phyloP scores from a whole-genome alignment of 2,888 invertebrate species.

The Eupithecia centaureata region DNA sequence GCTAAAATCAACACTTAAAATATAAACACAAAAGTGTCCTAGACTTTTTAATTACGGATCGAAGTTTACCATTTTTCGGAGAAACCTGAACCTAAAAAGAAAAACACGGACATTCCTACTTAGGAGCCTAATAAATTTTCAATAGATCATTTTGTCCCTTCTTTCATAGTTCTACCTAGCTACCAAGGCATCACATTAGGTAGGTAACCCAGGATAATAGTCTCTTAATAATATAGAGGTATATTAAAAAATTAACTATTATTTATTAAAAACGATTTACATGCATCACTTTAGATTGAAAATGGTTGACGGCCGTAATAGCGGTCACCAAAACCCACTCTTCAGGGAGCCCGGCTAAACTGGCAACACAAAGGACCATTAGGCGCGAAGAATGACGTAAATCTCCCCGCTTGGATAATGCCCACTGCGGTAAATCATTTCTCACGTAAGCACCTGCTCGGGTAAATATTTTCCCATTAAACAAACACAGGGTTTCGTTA shows the following conservation, averaged over 20 bases:
- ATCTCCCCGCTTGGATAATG: conserved; percentile 26
- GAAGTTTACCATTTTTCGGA: no score
- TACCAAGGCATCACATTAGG: no score
- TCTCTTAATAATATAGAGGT: no score
- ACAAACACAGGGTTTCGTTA: conserved; percentile 1
- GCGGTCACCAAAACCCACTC: neutral
- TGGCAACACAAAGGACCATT: conserved; percentile 35
- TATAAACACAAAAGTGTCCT: no score
- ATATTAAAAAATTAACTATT: no score
- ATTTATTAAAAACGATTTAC: neutral
- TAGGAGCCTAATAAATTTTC: no score
- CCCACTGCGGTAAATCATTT: conserved; percentile 38
- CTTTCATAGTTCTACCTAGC: no score
- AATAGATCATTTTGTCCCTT: no score
- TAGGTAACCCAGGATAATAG: neutral
- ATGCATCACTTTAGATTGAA: neutral
- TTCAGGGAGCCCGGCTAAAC: conserved; percentile 11
- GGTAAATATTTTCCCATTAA: conserved; percentile 23
- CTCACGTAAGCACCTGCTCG: conserved; percentile 32
- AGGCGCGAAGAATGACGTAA: conserved; percentile 28
- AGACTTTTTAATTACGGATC: no score
- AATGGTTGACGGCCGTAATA: neutral
- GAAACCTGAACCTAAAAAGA: no score
- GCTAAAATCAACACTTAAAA: no score
- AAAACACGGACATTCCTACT: no score